Evolutionary conservation across 2,888 invertebrate genomes (phyloP).

Genomic region (Bombylius discolor): DNA sequence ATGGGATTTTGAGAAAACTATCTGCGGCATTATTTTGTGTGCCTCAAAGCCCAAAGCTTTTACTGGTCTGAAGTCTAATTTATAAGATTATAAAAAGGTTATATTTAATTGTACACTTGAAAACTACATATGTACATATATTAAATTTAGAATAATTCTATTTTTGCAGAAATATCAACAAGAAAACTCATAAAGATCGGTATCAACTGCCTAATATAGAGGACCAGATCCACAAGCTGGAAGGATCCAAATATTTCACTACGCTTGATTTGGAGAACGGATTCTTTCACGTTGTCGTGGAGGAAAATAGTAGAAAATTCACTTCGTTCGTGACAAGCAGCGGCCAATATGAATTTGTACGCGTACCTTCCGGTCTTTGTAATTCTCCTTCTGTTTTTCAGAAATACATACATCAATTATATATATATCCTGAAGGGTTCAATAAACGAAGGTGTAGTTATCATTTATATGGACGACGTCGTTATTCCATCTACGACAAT

Average conservation of each 20-base stretch:
- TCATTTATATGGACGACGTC: neutral
- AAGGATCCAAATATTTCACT: neutral
- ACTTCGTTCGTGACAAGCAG: neutral
- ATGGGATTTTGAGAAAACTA: too few species aligned
- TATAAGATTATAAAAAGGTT: too few species aligned
- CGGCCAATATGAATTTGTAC: neutral
- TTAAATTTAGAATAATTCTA: too few species aligned
- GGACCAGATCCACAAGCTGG: neutral
- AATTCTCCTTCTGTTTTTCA: constrained; percentile 7
- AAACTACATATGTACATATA: too few species aligned
- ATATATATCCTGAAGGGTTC: neutral
- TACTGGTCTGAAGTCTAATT: too few species aligned
- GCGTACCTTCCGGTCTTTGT: constrained; percentile 1
- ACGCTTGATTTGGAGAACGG: neutral
- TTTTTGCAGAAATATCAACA: neutral
- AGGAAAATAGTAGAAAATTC: neutral
- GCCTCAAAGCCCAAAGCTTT: too few species aligned
- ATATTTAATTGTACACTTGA: too few species aligned
- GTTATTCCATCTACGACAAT: neutral
- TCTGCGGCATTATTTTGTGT: too few species aligned
- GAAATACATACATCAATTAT: constrained; percentile 5
- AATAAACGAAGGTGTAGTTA: neutral
- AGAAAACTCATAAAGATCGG: neutral
- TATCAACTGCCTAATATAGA: neutral
- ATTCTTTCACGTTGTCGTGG: neutral